Conservation (phyloP, 2,113 vertebrate genomes). For the Erythrolamprus reginae region DNA sequence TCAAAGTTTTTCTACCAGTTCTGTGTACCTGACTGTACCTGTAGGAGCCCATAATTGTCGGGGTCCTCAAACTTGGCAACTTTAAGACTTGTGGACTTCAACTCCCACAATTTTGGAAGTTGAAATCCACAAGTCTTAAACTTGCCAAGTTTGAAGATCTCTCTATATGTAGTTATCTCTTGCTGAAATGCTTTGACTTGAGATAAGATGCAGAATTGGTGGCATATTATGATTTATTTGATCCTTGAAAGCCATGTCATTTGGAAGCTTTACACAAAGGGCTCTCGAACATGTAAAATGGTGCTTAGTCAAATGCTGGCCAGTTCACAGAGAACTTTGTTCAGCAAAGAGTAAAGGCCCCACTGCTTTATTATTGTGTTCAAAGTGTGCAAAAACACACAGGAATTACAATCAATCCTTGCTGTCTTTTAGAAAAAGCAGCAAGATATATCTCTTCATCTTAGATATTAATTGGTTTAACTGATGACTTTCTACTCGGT, state of each 20-base stretch:
- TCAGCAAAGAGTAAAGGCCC: not conserved
- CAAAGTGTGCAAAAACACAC: not conserved
- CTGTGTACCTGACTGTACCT: too few species aligned
- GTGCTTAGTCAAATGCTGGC: not conserved
- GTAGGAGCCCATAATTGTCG: too few species aligned
- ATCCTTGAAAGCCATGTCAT: not conserved
- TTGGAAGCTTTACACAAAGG: not conserved
- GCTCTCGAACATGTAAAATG: not conserved
- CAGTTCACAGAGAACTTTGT: not conserved
- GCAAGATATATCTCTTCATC: not conserved
- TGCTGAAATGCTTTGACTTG: not conserved
- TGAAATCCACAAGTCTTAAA: too few species aligned
- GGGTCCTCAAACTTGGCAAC: too few species aligned
- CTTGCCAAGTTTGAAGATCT: too few species aligned
- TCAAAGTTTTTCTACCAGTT: too few species aligned
- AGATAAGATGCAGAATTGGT: not conserved
- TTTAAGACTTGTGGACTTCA: too few species aligned
- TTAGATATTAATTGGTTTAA: not conserved
- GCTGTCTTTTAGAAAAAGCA: not conserved
- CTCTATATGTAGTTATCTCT: not conserved
- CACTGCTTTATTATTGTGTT: not conserved
- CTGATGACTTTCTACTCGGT: not conserved
- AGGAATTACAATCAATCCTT: not conserved
- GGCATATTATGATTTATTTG: not conserved
- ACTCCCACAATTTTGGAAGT: too few species aligned